phyloP scores from a whole-genome alignment of 2,888 invertebrate genomes.

The Parthenolecanium corni region DNA sequence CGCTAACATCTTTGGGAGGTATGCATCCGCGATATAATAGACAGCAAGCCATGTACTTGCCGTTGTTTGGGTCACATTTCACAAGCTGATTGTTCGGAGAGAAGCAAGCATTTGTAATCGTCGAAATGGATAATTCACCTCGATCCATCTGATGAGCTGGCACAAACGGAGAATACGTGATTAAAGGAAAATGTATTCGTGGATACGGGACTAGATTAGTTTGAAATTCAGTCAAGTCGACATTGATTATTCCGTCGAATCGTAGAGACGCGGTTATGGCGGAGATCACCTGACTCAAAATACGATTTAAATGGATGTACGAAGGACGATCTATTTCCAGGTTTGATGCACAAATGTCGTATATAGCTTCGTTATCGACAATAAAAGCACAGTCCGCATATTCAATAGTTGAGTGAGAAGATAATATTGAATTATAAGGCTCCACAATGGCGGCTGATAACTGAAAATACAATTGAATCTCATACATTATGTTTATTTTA shows the following conservation, averaged over 20 bases:
- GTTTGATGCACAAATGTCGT: conserved; percentile 21
- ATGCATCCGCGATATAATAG: conserved; percentile 21
- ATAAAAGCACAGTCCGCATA: conserved; percentile 22
- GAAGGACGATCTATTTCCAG: conserved; percentile 23
- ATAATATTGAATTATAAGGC: conserved; percentile 21
- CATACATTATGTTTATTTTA: no score
- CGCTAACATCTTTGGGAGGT: conserved; percentile 23
- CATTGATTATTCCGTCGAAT: conserved; percentile 22
- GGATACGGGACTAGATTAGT: conserved; percentile 23
- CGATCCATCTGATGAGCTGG: conserved; percentile 18
- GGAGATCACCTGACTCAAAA: conserved; percentile 20
- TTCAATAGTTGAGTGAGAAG: conserved; percentile 22
- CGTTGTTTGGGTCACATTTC: conserved; percentile 16
- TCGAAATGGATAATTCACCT: conserved; percentile 13
- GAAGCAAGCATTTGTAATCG: conserved; percentile 18
- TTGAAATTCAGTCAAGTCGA: conserved; percentile 23
- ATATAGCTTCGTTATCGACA: conserved; percentile 22
- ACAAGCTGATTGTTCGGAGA: conserved; percentile 9
- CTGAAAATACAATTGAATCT: no score
- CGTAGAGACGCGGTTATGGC: conserved; percentile 20
- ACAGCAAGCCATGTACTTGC: conserved; percentile 25
- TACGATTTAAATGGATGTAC: conserved; percentile 22
- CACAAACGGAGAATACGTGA: conserved; percentile 20
- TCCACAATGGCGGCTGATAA: conserved; percentile 19
- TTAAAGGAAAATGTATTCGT: conserved; percentile 14